phyloP scores from a whole-genome alignment of 2,797 vertebrate genomes.

The Lophotriccus pileatus region DNA sequence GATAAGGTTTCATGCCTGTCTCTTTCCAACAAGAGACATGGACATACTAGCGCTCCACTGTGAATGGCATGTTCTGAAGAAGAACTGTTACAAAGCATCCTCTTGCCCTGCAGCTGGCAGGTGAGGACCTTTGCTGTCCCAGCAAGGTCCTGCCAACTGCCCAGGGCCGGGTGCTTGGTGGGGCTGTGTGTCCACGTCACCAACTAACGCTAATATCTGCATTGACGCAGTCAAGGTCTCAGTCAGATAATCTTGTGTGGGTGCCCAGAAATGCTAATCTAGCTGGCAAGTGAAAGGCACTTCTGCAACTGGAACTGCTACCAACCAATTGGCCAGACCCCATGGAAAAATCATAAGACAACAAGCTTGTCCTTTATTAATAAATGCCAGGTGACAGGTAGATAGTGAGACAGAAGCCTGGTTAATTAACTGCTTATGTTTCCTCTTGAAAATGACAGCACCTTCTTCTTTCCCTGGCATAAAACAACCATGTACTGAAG shows the following conservation, averaged over 20 bases:
- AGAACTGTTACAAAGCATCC: neutral
- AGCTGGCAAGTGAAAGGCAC: neutral
- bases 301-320: neutral
- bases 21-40: neutral
- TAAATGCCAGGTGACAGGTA: neutral
- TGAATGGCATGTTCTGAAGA: neutral
- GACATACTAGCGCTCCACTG: accelerated
- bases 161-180: neutral
- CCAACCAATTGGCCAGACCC: neutral
- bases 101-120: neutral
- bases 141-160: neutral
- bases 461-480: neutral
- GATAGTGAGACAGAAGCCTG: neutral
- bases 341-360: neutral
- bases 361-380: conserved; percentile 11
- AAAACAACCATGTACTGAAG: neutral
- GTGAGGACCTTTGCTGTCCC: neutral
- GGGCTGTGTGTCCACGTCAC: neutral
- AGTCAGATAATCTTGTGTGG: neutral
- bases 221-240: neutral
- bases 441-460: neutral
- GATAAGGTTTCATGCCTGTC: neutral
- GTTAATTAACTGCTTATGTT: neutral
- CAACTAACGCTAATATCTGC: accelerated
- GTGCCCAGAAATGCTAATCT: neutral